phyloP scores from a whole-genome alignment of 2,113 vertebrate species.

The Nematolebias whitei region DNA sequence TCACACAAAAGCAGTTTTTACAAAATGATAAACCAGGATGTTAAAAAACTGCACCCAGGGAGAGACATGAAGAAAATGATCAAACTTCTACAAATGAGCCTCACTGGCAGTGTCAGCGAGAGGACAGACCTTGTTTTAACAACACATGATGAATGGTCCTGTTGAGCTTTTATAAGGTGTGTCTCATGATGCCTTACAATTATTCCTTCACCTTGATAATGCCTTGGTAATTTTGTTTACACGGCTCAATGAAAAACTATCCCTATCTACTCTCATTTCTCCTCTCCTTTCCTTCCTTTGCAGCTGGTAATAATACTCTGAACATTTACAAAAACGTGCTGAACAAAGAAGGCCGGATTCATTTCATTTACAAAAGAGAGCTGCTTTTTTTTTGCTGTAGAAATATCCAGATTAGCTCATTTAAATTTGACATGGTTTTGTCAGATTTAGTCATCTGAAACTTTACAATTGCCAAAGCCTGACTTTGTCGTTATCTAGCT shows the following conservation, averaged over 20 bases:
- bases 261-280: neutral
- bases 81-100: neutral
- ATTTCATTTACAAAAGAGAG: neutral
- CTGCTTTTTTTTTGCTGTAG: neutral
- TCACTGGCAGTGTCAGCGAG: neutral
- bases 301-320: neutral
- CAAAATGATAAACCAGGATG: neutral
- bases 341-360: conserved; percentile 1
- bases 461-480: neutral
- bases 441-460: neutral
- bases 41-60: neutral
- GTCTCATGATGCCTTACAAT: conserved; percentile 24
- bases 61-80: neutral
- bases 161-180: conserved; percentile 18
- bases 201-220: conserved; percentile 7
- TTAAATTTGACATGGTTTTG: neutral
- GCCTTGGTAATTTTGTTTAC: neutral
- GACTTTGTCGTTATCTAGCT: neutral
- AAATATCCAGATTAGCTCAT: neutral
- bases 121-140: conserved; percentile 16
- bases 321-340: neutral
- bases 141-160: neutral
- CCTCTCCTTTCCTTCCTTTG: neutral
- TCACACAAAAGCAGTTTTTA: neutral
- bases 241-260: neutral